Evolutionary conservation across 2,888 invertebrate species (phyloP).

Genomic region (Bimastos eiseni): DNA sequence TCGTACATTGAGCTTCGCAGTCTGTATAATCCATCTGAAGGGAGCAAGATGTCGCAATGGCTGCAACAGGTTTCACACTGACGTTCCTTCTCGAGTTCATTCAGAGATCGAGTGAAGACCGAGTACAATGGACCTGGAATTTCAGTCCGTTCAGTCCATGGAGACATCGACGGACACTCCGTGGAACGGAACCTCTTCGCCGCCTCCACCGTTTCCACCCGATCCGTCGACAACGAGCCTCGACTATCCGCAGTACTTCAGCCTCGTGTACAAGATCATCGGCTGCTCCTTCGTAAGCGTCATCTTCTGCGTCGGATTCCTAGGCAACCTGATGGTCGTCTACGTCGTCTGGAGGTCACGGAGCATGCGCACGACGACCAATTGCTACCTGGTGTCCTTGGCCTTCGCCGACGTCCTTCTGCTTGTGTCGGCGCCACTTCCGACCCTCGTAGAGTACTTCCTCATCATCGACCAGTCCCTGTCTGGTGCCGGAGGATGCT

Average conservation of each 20-base stretch:
- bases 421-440: slow-evolving; percentile 66
- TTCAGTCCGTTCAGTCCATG: background rate
- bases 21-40: background rate
- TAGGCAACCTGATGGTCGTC: slow-evolving; percentile 67
- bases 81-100: background rate
- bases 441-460: slow-evolving; percentile 64
- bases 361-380: slow-evolving; percentile 68
- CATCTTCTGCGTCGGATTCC: slow-evolving; percentile 66
- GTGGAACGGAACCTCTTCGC: background rate
- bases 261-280: slow-evolving; percentile 60
- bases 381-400: slow-evolving; percentile 69
- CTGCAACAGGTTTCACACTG: background rate
- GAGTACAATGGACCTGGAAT: background rate
- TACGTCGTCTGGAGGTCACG: slow-evolving; percentile 63
- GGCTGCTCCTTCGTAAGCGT: slow-evolving; percentile 66
- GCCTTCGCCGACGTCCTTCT: slow-evolving; percentile 69
- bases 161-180: background rate
- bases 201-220: slow-evolving; percentile 38
- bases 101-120: background rate
- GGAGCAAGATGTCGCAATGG: background rate
- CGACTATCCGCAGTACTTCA: slow-evolving; percentile 61
- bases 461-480: slow-evolving; percentile 65
- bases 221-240: slow-evolving; percentile 59
- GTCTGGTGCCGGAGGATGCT: slow-evolving; percentile 66
- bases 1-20: background rate